Base-by-base conservation (phyloP, 2,113 vertebrate genomes). In the Patagioenas fasciata region DNA sequence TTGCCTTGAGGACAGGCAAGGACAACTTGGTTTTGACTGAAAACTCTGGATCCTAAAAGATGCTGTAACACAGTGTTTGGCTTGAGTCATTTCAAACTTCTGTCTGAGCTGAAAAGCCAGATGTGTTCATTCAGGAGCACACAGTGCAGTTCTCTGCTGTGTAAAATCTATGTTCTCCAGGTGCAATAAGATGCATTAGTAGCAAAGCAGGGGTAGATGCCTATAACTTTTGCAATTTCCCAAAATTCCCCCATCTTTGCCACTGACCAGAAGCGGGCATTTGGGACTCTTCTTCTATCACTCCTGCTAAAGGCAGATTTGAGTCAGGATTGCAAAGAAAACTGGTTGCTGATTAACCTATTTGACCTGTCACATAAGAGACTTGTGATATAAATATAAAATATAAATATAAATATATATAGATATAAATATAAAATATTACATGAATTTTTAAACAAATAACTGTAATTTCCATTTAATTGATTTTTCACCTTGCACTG, bases 371-470 rank as follows among this genome's bases (percentile, higher is more conserved):
- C 96, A 96, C 60, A 71, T 71, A 64, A 81, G 56, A 95, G 47
- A 88, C 60, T 87, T 86, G 47, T 67, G 69, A 73, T 91, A 26
- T 89, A 85, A 97, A 97, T n/a, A n/a, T n/a, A n/a, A n/a, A n/a
- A n/a, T n/a, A n/a, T n/a, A n/a, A n/a, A n/a, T n/a, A n/a, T n/a
- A n/a, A n/a, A n/a, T n/a, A n/a, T n/a, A n/a, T n/a, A n/a, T n/a
- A n/a, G n/a, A n/a, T n/a, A n/a, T n/a, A n/a, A n/a, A n/a, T n/a
- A n/a, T 89, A 85, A 97, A 97, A 95, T 89, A 92, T 32, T 67
- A 89, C 83, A 92, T 87, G 53, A 95, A 89, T 93, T 95, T 96
- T 96, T 74, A 93, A 94, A 97, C 78, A 97, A 96, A 96, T 92
- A 97, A 85, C 83, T 92, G 13, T 81, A 95, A 97, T 96, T 97